These are phyloP conservation scores for Rhabdophis nuchalis DNA, from an alignment of 2,797 vertebrate species.

Conservation along the genomic window DNA sequence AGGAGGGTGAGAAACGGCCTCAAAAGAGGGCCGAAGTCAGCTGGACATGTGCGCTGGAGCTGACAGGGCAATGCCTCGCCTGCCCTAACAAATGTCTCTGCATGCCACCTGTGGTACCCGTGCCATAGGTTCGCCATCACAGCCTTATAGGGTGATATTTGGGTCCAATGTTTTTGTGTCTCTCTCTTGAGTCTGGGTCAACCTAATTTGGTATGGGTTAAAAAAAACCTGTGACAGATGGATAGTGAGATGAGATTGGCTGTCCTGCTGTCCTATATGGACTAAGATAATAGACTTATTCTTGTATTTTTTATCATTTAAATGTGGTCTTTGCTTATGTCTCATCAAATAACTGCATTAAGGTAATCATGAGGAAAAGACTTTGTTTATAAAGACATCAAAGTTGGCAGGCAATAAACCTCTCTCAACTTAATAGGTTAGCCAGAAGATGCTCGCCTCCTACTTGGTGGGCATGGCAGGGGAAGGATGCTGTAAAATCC, in stretches of 20 bases:
- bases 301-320: neutral
- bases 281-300: neutral
- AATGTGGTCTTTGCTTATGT: neutral
- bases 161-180: neutral
- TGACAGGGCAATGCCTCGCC: too few species aligned
- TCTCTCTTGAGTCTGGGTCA: neutral
- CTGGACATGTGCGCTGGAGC: too few species aligned
- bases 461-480: too few species aligned
- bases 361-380: neutral
- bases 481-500: too few species aligned
- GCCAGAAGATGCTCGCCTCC: too few species aligned
- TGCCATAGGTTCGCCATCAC: too few species aligned
- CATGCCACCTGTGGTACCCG: too few species aligned
- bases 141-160: neutral
- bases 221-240: neutral
- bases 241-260: neutral
- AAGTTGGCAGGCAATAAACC: neutral
- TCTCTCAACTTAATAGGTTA: neutral
- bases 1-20: too few species aligned
- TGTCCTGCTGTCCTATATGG: neutral
- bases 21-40: too few species aligned
- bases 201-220: neutral
- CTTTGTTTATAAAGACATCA: neutral
- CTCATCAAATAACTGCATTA: neutral
- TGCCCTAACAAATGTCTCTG: too few species aligned